phyloP scores from a whole-genome alignment of 1,140 invertebrate genomes.

The Micrasema minimum region DNA sequence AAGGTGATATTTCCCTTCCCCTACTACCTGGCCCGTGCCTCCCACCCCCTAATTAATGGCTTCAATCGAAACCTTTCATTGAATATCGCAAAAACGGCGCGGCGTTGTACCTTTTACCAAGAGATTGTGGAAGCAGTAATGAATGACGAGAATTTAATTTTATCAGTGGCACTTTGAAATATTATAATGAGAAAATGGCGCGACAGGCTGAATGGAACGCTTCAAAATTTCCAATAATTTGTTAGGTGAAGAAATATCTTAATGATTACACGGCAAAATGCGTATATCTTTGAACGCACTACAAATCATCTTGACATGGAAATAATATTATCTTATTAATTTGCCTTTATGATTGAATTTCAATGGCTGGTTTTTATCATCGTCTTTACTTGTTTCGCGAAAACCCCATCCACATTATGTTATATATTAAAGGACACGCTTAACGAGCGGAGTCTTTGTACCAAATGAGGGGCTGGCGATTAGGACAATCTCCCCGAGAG shows the following conservation, averaged over 20 bases:
- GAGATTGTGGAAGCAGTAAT: conserved; percentile 17
- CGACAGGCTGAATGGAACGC: background rate
- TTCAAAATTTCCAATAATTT: background rate
- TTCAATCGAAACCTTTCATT: background rate
- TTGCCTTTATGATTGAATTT: no score
- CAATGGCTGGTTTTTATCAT: no score
- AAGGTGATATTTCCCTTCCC: conserved; percentile 5
- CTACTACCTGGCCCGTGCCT: no score
- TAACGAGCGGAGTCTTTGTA: conserved; percentile 25
- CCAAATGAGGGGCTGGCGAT: conserved; percentile 42
- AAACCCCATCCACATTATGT: conserved; percentile 2
- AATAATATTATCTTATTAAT: no score
- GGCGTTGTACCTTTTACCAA: background rate
- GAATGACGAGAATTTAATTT: conserved; percentile 11
- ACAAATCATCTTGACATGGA: no score
- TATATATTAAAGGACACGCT: conserved; percentile 24
- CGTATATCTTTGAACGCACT: no score
- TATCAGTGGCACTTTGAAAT: background rate
- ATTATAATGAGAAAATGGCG: background rate
- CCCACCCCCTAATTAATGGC: conserved; percentile 1
- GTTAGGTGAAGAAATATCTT: no score
- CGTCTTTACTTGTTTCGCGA: background rate
- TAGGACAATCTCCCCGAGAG: conserved; percentile 43
- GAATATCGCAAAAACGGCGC: conserved; percentile 7
- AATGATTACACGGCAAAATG: no score